Evolutionary conservation across 2,797 vertebrate genomes (phyloP), one percentile per base, ranked within the genome.

Genomic region (Trachops cirrhosus): DNA sequence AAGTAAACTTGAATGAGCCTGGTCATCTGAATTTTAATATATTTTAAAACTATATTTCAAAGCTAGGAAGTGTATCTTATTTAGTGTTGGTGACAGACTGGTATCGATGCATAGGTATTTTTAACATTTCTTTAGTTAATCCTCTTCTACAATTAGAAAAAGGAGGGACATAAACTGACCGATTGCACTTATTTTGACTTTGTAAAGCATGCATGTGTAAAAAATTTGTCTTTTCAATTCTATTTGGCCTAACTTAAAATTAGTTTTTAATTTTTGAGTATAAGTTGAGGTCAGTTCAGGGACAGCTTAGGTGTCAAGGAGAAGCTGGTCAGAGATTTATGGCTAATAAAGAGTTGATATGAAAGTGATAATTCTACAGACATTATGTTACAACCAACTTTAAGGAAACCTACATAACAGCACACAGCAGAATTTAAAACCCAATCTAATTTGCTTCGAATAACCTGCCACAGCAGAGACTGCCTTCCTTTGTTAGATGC

Each of bases 191-290:
- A 54, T 50, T 82, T 62, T 67, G 41, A 84, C 41, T 78, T 70
- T 82, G 57, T 22, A 74, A 94, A 95, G 39, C 19, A 85, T 0
- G 10, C 24, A 52, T 83, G 78, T 88, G 21, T 86, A 86, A 75
- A 78, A 93, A 32, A 86, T 10, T 32, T 74, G 57, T 34, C 54
- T 77, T 91, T 92, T 64, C 32, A 34, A 80, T 52, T 90, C 15
- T n/a, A 85, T 79, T 92, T 79, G 77, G 67, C 32, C 57, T 92
- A 80, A 6, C 5, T 70, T 91, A 86, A 77, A 92, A 80, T 79
- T 93, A 96, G 78, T 82, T 93, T 95, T 94, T 34, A 86, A 62
- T 86, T 93, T 79, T 70, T 64, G 68, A 91, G 24, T 70, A 6
- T 68, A 67, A 83, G 11, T 26, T 80, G 48, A 64, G 44, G 78